Percentiles rank a stretch among this genome's conserved stretches.
Evolutionary conservation across 1,140 invertebrate genomes (phyloP).

Genomic region (Amyelois transitella): DNA sequence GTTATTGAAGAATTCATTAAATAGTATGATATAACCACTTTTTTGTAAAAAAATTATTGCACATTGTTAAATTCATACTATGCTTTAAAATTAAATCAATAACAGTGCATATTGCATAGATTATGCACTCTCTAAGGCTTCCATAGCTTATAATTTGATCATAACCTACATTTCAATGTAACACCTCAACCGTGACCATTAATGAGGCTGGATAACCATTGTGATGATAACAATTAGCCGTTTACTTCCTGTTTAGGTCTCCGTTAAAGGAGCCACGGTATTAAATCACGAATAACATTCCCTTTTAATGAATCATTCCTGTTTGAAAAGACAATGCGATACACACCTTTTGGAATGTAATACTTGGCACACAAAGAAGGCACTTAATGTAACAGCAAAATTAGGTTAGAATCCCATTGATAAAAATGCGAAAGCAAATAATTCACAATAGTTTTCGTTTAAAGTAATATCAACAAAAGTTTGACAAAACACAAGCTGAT

Average conservation of each 20-base stretch:
- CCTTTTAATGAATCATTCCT: slow-evolving; percentile 56
- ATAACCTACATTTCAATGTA: slow-evolving; percentile 19
- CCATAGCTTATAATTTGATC: slow-evolving; percentile 12
- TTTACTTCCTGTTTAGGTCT: slow-evolving; percentile 42
- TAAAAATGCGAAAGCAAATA: slow-evolving; percentile 28
- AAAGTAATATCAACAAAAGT: slow-evolving; percentile 68
- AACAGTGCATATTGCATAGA: background rate
- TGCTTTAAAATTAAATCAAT: background rate
- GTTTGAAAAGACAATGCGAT: slow-evolving; percentile 23
- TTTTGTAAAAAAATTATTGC: background rate
- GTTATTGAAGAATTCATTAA: too few relatives aligned
- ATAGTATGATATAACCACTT: background rate
- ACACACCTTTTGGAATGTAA: slow-evolving; percentile 18
- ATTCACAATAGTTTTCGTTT: slow-evolving; percentile 35
- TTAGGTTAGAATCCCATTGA: slow-evolving; percentile 41
- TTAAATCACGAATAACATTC: slow-evolving; percentile 56
- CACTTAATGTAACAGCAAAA: slow-evolving; percentile 9
- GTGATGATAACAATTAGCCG: slow-evolving; percentile 4
- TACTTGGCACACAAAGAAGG: slow-evolving; percentile 11
- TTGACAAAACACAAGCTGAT: slow-evolving; percentile 57
- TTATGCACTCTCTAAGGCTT: slow-evolving; percentile 18
- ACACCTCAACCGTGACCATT: slow-evolving; percentile 8
- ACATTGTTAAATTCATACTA: background rate
- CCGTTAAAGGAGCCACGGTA: slow-evolving; percentile 42
- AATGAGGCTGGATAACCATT: background rate